These are phyloP conservation scores for fruit fly (Drosophila melanogaster) DNA, from an alignment of 1,140 invertebrate species.

Conservation along the genomic window Release_6_plus_ISO1_MT NT_033777.3:6912001-6912500, in stretches of 20 bases:
- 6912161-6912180: too few species aligned
- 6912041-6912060: conserved; percentile 79
- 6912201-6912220: too few species aligned
- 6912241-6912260: too few species aligned
- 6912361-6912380: conserved; percentile 26
- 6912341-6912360: conserved; percentile 25
- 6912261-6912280: background rate
- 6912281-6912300: background rate
- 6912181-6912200: too few species aligned
- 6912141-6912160: too few species aligned
- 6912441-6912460: background rate
- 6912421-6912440: conserved; percentile 4
- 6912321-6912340: background rate
- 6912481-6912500: too few species aligned
- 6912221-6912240: too few species aligned
- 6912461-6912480: background rate
- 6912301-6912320: background rate
- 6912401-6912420: conserved; percentile 23
- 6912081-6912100: conserved; percentile 44
- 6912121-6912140: background rate
- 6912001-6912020: conserved; percentile 82
- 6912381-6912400: conserved; percentile 17
- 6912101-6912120: background rate
- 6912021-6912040: conserved; percentile 82
- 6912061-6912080: conserved; percentile 60